Evolutionary conservation across 2,113 vertebrate species (phyloP).

Genomic region (Anser cygnoides): DNA sequence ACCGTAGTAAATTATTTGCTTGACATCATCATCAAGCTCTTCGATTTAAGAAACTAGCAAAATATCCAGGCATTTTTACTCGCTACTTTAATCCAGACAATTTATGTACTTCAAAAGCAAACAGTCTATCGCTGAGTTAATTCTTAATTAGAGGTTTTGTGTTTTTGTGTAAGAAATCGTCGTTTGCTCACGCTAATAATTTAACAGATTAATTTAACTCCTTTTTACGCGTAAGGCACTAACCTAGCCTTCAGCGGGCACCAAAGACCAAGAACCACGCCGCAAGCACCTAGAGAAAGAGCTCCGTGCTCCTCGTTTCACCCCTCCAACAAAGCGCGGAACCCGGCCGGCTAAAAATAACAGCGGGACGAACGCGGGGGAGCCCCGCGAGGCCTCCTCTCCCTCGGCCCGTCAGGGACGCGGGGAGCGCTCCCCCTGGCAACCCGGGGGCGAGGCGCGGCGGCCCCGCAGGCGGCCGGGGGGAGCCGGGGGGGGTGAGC

Average conservation of each 20-base stretch:
- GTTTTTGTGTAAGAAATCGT: too few relatives aligned
- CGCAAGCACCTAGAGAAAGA: fast-evolving
- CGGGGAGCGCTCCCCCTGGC: too few relatives aligned
- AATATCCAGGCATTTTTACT: neutral
- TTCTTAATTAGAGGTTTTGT: neutral
- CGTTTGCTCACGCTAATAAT: neutral
- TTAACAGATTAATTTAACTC: neutral
- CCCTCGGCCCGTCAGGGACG: neutral
- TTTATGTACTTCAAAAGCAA: neutral
- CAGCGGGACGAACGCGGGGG: neutral
- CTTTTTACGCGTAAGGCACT: neutral
- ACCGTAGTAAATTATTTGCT: neutral
- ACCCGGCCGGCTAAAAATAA: neutral
- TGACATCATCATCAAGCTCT: neutral
- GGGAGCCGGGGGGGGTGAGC: too few relatives aligned
- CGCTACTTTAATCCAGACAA: neutral
- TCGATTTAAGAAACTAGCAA: neutral
- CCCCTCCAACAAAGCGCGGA: fast-evolving
- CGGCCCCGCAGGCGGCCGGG: too few relatives aligned
- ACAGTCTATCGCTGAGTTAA: neutral
- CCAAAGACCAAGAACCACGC: neutral
- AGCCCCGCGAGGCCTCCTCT: neutral
- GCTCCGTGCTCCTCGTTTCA: too few relatives aligned
- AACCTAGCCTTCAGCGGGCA: neutral
- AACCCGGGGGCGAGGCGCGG: too few relatives aligned